Base-by-base conservation (phyloP, 2,113 vertebrate genomes). In the Acinonyx jubatus region DNA sequence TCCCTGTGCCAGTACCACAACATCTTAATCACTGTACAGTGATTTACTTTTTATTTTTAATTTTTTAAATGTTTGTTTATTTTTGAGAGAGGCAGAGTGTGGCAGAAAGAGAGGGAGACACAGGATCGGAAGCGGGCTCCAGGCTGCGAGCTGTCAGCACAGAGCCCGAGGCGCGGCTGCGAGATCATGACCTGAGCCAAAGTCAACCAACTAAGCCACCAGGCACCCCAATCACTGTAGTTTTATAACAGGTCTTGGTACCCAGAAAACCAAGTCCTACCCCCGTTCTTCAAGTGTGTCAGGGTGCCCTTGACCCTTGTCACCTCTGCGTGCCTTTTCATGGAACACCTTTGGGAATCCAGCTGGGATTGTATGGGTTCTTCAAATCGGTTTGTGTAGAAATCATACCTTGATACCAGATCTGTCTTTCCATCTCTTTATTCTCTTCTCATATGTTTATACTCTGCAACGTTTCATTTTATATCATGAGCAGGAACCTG, bases 341-440 rank as follows among this genome's bases (percentile, higher is more conserved):
- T 5, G 4, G 57, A 19, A 27, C 7, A 4, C 83, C 33, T 48
- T 25, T 45, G 71, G 92, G 73, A 10, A n/a, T 81, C 41, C 25
- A 3, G 1, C 0, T 23, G 92, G 48, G 41, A 5, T 12, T 8
- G 7, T 25, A 27, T 27, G 4, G 12, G 2, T 36, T 12, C 12
- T 38, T 27, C 27, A 18, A 12, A 3, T 38, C 45, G 0, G 3
- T 63, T 7, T 57, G 57, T 48, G 4, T 2, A 14, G 82, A 50
- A 87, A 1, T n/a, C 55, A 27, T 27, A 21, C 7, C 31, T 48
- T 16, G 33, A 29, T 5, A 1, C 38, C n/a, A 6, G 21, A 50
- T 25, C 82, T 50, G 0, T 31, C 57, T 41, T 85, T 80, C 76
- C 33, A 7, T 57, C 81, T 74, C 48, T 45, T 23, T 21, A 29